Conservation (phyloP, 2,113 vertebrate species). For the Lophius piscatorius region DNA sequence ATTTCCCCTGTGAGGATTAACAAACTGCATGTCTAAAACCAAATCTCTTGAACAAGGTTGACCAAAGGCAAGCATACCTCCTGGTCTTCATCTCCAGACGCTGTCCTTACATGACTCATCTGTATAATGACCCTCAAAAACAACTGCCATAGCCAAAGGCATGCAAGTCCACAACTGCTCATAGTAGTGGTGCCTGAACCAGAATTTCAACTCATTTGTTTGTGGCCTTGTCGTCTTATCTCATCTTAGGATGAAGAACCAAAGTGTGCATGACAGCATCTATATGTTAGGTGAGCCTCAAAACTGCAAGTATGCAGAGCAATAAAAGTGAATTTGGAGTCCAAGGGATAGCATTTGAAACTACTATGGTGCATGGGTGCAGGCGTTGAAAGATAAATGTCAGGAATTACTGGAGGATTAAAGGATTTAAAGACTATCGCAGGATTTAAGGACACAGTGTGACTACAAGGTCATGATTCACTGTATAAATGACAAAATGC, state of each 20-base stretch:
- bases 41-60: slow-evolving; percentile 8
- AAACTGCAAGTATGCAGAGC: too few relatives aligned
- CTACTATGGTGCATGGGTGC: too few relatives aligned
- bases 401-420: too few relatives aligned
- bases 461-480: too few relatives aligned
- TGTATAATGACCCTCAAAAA: slow-evolving; percentile 38
- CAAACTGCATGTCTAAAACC: too few relatives aligned
- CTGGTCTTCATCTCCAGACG: slow-evolving; percentile 40
- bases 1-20: too few relatives aligned
- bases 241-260: slow-evolving; percentile 20
- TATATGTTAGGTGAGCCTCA: slow-evolving; percentile 13
- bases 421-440: too few relatives aligned
- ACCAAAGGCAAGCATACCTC: slow-evolving; percentile 14
- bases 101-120: slow-evolving; percentile 25
- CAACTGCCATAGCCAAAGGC: slow-evolving; percentile 19
- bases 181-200: neutral
- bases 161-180: slow-evolving; percentile 28
- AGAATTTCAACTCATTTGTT: slow-evolving; percentile 12
- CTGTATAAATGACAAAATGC: too few relatives aligned
- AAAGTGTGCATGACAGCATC: neutral
- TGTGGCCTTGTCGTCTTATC: neutral
- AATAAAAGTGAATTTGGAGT: too few relatives aligned
- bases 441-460: too few relatives aligned
- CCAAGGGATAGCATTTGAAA: too few relatives aligned
- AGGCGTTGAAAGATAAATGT: too few relatives aligned